These are phyloP conservation scores for Malurus cyaneus DNA, from an alignment of 2,113 vertebrate genomes.

Conservation along the genomic window DNA sequence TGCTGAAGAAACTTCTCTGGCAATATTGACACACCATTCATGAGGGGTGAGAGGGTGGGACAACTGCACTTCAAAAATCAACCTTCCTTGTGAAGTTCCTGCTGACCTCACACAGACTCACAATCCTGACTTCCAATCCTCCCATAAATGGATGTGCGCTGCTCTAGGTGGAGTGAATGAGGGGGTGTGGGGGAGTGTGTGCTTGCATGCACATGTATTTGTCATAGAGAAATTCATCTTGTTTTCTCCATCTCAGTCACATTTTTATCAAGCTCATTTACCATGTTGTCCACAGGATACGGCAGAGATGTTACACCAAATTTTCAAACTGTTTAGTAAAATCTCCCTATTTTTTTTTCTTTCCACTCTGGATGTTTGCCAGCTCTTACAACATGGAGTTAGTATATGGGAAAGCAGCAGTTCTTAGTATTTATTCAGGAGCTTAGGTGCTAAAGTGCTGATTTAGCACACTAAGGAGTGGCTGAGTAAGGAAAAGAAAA, in stretches of 20 bases:
- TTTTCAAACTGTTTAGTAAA: neutral
- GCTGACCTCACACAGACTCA: slow-evolving; percentile 10
- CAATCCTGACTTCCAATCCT: neutral
- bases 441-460: slow-evolving; percentile 26
- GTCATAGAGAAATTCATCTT: neutral
- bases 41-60: neutral
- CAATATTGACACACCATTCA: neutral
- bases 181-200: neutral
- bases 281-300: neutral
- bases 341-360: neutral
- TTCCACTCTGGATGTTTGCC: neutral
- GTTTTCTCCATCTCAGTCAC: neutral
- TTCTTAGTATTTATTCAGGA: neutral
- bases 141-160: neutral
- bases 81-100: neutral
- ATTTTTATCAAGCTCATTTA: neutral
- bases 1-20: neutral
- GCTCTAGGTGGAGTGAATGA: neutral
- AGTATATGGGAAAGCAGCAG: neutral
- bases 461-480: slow-evolving; percentile 30
- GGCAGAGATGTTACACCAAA: neutral
- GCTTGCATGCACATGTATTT: neutral
- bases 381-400: neutral
- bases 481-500: slow-evolving; percentile 14
- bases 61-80: neutral